Percentiles rank a stretch among this genome's conserved stretches.
Evolutionary conservation across 2,797 vertebrate genomes (phyloP).

Genomic region (Acridotheres tristis): DNA sequence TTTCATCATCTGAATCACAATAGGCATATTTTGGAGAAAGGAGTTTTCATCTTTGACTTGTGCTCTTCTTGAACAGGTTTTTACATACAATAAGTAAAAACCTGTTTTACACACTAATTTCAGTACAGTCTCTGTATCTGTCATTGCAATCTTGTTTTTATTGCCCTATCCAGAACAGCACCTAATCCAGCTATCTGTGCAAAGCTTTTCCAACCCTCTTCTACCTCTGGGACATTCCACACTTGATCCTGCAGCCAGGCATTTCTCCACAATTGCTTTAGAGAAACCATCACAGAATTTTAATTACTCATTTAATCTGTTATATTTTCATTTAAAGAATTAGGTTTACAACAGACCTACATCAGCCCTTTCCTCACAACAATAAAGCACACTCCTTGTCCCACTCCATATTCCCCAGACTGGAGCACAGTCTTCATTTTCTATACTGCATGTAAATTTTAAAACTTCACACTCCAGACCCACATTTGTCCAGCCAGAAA

Average conservation of each 20-base stretch:
- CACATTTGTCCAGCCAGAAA: not conserved
- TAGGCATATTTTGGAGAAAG: not conserved
- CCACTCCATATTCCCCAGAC: not conserved
- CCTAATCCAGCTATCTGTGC: not conserved
- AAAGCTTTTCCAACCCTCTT: not conserved
- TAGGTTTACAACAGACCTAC: not conserved
- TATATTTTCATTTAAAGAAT: not conserved
- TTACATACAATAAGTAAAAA: not conserved
- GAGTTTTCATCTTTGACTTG: not conserved
- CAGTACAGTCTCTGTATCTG: not conserved
- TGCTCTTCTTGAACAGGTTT: not conserved
- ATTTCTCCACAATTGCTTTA: not conserved
- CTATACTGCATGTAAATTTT: not conserved
- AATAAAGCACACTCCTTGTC: not conserved
- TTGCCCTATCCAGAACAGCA: not conserved
- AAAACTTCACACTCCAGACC: not conserved
- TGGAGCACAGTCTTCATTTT: not conserved
- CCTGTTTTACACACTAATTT: not conserved
- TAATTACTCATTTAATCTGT: not conserved
- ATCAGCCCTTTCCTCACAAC: not conserved
- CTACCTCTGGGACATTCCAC: not conserved
- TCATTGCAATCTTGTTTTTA: not conserved
- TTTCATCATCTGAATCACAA: not conserved
- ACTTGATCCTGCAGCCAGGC: not conserved
- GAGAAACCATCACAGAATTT: not conserved